Evolutionary conservation across 2,888 invertebrate genomes (phyloP).

Genomic region (Phyllotreta striolata): DNA sequence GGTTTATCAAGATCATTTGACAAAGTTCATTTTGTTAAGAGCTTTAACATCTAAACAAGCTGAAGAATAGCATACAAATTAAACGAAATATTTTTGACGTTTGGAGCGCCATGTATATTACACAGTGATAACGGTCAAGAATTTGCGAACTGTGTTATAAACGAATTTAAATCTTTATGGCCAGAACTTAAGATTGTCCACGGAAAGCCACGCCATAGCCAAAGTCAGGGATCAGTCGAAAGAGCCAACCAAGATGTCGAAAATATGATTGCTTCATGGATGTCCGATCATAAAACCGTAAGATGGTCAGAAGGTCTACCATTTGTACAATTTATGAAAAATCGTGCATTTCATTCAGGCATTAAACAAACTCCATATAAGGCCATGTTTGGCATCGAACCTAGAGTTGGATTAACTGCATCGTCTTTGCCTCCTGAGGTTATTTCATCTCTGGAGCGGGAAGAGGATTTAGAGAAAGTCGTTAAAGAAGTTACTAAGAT

Average conservation of each 20-base stretch:
- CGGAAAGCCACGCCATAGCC: slow-evolving; percentile 37
- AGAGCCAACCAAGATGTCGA: slow-evolving; percentile 29
- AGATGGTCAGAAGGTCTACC: slow-evolving; percentile 5
- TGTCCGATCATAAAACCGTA: slow-evolving; percentile 14
- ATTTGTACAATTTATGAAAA: slow-evolving; percentile 19
- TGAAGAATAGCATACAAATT: slow-evolving; percentile 17
- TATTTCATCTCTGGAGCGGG: slow-evolving; percentile 30
- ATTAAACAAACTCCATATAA: no score
- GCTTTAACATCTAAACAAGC: slow-evolving; percentile 18
- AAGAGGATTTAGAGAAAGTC: slow-evolving; percentile 36
- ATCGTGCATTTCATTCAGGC: slow-evolving; percentile 5
- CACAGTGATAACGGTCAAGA: slow-evolving; percentile 9
- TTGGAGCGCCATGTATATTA: slow-evolving; percentile 12
- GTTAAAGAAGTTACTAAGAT: slow-evolving; percentile 4
- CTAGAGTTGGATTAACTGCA: slow-evolving; percentile 37
- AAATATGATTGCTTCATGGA: slow-evolving; percentile 9
- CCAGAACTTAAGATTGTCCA: slow-evolving; percentile 37
- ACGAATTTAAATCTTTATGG: slow-evolving; percentile 18
- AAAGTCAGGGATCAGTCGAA: slow-evolving; percentile 26
- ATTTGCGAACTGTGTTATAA: not conserved
- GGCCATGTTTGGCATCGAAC: slow-evolving; percentile 45
- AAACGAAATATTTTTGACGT: slow-evolving; percentile 18
- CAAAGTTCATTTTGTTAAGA: no score
- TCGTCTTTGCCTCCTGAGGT: slow-evolving; percentile 36
- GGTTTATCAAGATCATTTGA: slow-evolving; percentile 15